A percentile compares a stretch with the other conserved stretches of the same genome.
Evolutionary conservation across 2,113 vertebrate species (phyloP).

Genomic region (Atherinomorus stipes): DNA sequence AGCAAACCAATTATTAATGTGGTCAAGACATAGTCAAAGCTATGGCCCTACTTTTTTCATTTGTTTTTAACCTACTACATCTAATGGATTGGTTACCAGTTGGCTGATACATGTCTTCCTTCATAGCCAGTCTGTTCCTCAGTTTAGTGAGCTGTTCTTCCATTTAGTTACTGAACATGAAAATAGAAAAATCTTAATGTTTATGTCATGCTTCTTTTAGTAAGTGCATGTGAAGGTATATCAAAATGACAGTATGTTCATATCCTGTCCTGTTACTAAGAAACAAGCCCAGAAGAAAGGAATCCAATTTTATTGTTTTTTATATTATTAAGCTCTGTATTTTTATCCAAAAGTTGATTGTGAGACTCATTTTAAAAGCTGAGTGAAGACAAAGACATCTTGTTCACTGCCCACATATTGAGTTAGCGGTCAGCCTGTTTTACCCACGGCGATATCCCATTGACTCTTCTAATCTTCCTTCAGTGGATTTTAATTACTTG

Average conservation of each 20-base stretch:
- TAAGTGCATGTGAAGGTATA: background rate
- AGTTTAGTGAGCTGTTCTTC: too few species aligned
- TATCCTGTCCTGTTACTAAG: slow-evolving; percentile 50
- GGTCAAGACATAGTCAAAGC: too few species aligned
- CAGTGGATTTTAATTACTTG: slow-evolving; percentile 12
- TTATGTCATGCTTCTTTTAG: background rate
- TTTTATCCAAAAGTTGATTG: slow-evolving; percentile 3
- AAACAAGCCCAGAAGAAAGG: slow-evolving; percentile 62
- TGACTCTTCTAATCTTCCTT: background rate
- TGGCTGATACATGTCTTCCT: too few species aligned
- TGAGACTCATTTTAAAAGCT: background rate
- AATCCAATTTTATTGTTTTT: slow-evolving; percentile 42
- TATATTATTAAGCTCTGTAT: slow-evolving; percentile 25
- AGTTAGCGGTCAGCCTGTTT: background rate
- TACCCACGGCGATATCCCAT: background rate
- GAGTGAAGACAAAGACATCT: slow-evolving; percentile 4
- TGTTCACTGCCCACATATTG: background rate
- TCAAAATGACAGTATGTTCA: slow-evolving; percentile 45
- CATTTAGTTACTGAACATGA: too few species aligned
- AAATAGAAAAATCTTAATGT: too few species aligned
- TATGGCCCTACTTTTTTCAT: too few species aligned
- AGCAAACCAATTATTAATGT: too few species aligned
- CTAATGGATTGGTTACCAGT: too few species aligned
- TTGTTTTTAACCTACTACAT: too few species aligned
- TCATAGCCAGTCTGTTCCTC: too few species aligned